These are phyloP conservation scores for Epinephelus moara DNA, from an alignment of 2,113 vertebrate species.

Conservation along the genomic window DNA sequence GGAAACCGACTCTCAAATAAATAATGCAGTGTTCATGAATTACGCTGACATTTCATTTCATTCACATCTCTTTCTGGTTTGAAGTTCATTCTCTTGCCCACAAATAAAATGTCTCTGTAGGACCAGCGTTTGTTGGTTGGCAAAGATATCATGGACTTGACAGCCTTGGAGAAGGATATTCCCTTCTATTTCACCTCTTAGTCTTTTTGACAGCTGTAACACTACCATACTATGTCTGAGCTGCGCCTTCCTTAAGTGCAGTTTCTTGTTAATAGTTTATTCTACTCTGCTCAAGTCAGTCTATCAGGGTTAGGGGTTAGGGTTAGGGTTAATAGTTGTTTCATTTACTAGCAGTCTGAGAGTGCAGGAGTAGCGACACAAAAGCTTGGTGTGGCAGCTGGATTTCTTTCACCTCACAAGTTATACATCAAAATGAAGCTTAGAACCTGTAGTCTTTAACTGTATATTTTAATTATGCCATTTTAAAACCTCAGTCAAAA, in stretches of 20 bases:
- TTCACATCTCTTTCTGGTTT: conserved; percentile 40
- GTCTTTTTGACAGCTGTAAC: neutral
- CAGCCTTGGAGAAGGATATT: neutral
- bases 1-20: conserved; percentile 52
- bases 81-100: conserved; percentile 28
- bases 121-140: neutral
- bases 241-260: neutral
- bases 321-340: no score
- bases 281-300: neutral
- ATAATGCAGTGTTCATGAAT: conserved; percentile 70
- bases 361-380: no score
- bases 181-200: neutral
- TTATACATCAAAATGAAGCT: no score
- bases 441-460: no score
- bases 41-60: conserved; percentile 51
- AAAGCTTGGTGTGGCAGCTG: no score
- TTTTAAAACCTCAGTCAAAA: no score
- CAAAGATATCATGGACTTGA: conserved; percentile 15
- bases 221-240: neutral
- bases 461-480: no score
- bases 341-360: no score
- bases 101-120: conserved; percentile 15
- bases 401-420: no score
- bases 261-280: neutral
- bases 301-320: neutral